phyloP scores from a whole-genome alignment of 2,888 invertebrate genomes.

The Amitus sp. region DNA sequence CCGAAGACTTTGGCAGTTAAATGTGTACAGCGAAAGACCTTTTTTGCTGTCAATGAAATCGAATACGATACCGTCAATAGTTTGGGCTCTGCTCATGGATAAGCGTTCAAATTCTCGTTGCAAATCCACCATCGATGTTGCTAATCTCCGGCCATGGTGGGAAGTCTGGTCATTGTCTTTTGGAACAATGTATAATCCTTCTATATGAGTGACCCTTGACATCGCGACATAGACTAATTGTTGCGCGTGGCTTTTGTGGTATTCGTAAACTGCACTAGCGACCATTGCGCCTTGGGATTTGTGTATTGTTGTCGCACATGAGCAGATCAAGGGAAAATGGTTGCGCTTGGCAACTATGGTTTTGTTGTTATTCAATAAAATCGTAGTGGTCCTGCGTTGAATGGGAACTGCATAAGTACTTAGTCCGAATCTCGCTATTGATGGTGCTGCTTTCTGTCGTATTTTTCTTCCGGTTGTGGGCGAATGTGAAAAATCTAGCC shows the following conservation, averaged over 20 bases:
- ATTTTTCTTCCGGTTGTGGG: constrained; percentile 17
- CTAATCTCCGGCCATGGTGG: constrained; percentile 9
- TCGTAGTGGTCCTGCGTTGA: constrained; percentile 12
- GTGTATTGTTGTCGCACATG: constrained; percentile 34
- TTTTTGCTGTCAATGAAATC: background rate
- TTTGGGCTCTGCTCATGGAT: constrained; percentile 3
- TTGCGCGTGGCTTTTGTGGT: constrained; percentile 22
- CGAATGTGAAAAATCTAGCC: constrained; percentile 17
- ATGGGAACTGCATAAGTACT: constrained; percentile 21
- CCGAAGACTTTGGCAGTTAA: constrained; percentile 19
- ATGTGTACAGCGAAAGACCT: constrained; percentile 1
- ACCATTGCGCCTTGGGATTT: constrained; percentile 37
- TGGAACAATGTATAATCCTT: constrained; percentile 4
- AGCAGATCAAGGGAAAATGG: constrained; percentile 34
- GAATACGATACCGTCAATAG: background rate
- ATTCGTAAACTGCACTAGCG: constrained; percentile 31
- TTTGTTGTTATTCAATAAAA: constrained; percentile 26
- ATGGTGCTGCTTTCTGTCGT: constrained; percentile 9
- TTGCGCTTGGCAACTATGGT: constrained; percentile 26
- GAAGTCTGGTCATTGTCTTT: constrained; percentile 7
- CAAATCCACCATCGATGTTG: background rate
- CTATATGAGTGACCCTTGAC: constrained; percentile 11
- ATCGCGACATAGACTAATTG: constrained; percentile 29
- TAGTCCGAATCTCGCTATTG: constrained; percentile 9
- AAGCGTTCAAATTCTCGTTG: constrained; percentile 12